Percentiles rank a stretch among this genome's conserved stretches.
Evolutionary conservation across 2,888 invertebrate species (phyloP).

Genomic region (Chloroclysta siterata): DNA sequence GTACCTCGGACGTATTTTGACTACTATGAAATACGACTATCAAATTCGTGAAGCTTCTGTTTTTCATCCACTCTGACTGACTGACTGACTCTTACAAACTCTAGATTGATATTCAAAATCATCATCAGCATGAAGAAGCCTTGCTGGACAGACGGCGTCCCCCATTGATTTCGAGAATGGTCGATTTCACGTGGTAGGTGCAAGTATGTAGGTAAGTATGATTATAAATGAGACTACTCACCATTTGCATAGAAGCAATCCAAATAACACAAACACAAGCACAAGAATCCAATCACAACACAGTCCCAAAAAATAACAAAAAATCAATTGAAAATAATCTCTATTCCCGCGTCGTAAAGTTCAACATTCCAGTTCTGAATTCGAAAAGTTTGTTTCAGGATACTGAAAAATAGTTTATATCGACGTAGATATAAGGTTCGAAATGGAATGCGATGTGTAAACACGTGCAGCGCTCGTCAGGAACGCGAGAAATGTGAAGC

Average conservation of each 20-base stretch:
- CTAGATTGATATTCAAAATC: too few relatives aligned
- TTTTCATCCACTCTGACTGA: too few relatives aligned
- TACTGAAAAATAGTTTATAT: conserved; percentile 12
- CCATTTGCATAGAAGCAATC: conserved; percentile 36
- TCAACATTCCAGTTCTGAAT: conserved; percentile 9
- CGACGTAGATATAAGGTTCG: neutral
- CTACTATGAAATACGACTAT: too few relatives aligned
- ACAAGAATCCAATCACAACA: conserved; percentile 35
- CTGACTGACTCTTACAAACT: too few relatives aligned
- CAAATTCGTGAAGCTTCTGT: too few relatives aligned
- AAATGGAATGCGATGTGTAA: conserved; percentile 11
- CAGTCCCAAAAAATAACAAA: conserved; percentile 12
- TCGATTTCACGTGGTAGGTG: too few relatives aligned
- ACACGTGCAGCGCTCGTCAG: conserved; percentile 26
- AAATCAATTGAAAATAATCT: conserved; percentile 11
- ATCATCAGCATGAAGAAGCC: too few relatives aligned
- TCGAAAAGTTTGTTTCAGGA: conserved; percentile 1
- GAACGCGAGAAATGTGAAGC: conserved; percentile 29
- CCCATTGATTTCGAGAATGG: too few relatives aligned
- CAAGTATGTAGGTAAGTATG: too few relatives aligned
- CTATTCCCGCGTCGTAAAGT: conserved; percentile 8
- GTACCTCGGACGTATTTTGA: too few relatives aligned
- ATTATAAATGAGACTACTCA: conserved; percentile 20
- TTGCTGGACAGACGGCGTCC: too few relatives aligned
- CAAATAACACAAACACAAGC: conserved; percentile 36